Conservation (phyloP, 2,888 invertebrate genomes). For the Gastrophysa polygoni region DNA sequence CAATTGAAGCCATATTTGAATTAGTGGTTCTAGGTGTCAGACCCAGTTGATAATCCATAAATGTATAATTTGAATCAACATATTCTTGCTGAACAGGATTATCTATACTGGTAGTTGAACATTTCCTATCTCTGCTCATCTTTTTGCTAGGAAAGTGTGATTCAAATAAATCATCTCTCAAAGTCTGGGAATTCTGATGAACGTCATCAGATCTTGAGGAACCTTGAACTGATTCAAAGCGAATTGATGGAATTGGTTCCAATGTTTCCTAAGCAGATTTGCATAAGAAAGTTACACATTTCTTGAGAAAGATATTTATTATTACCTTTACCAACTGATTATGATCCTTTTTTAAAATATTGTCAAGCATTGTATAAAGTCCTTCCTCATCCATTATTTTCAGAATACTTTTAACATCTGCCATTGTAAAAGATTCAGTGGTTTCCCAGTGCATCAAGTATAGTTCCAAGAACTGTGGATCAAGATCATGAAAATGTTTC, state of each 20-base stretch:
- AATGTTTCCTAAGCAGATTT: background rate
- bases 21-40: background rate
- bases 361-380: slow-evolving; percentile 29
- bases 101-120: slow-evolving; percentile 22
- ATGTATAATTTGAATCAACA: background rate
- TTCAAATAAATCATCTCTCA: slow-evolving; percentile 4
- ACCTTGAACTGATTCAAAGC: background rate
- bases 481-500: slow-evolving; percentile 34
- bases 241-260: background rate
- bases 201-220: background rate
- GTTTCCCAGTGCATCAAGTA: slow-evolving; percentile 50
- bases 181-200: slow-evolving; percentile 2
- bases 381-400: slow-evolving; percentile 45
- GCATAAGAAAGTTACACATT: background rate
- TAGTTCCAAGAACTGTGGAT: slow-evolving; percentile 47
- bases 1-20: slow-evolving; percentile 16
- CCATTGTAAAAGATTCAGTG: slow-evolving; percentile 39
- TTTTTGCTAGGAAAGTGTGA: background rate
- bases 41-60: slow-evolving; percentile 21
- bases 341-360: background rate
- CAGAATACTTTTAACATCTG: slow-evolving; percentile 43
- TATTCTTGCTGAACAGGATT: slow-evolving; percentile 17
- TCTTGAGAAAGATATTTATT: background rate
- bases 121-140: background rate
- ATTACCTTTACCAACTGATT: background rate